phyloP scores from a whole-genome alignment of 1,140 invertebrate genomes.

The Anadara kagoshimensis region DNA sequence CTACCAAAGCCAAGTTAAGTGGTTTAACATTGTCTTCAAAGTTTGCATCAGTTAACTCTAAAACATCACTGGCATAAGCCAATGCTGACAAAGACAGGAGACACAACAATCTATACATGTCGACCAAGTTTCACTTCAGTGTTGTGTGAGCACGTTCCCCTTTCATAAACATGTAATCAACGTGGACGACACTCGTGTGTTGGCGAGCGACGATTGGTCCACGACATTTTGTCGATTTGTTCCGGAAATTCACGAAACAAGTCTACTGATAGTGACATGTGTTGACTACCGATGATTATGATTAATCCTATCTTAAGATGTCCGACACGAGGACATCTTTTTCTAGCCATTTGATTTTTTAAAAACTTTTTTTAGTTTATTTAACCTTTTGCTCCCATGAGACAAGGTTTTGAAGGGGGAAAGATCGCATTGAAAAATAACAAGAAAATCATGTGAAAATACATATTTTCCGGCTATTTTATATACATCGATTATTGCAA shows the following conservation, averaged over 20 bases:
- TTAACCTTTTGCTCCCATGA: too few species aligned
- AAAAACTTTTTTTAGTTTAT: too few species aligned
- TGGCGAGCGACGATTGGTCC: slow-evolving; percentile 63
- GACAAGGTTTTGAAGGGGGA: too few species aligned
- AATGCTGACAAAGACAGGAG: slow-evolving; percentile 39
- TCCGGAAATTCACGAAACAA: neutral
- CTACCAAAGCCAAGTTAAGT: slow-evolving; percentile 93
- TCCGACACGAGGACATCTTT: too few species aligned
- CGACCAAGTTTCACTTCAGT: neutral
- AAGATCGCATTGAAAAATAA: too few species aligned
- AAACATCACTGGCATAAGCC: slow-evolving; percentile 85
- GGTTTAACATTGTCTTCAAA: slow-evolving; percentile 85
- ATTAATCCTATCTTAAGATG: too few species aligned
- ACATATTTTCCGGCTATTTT: too few species aligned
- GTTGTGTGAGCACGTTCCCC: slow-evolving; percentile 19
- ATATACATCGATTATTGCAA: too few species aligned
- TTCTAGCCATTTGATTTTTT: too few species aligned
- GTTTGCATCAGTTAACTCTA: slow-evolving; percentile 89
- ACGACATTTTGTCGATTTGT: slow-evolving; percentile 17
- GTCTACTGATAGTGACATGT: neutral
- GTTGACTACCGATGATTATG: too few species aligned
- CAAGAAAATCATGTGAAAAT: too few species aligned
- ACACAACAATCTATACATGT: slow-evolving; percentile 38
- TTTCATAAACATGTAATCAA: slow-evolving; percentile 17
- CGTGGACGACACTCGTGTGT: slow-evolving; percentile 51